Evolutionary conservation across 1,140 invertebrate genomes (phyloP), one percentile per base, ranked within the genome.

Genomic region (Carcinoscorpius rotundicauda): DNA sequence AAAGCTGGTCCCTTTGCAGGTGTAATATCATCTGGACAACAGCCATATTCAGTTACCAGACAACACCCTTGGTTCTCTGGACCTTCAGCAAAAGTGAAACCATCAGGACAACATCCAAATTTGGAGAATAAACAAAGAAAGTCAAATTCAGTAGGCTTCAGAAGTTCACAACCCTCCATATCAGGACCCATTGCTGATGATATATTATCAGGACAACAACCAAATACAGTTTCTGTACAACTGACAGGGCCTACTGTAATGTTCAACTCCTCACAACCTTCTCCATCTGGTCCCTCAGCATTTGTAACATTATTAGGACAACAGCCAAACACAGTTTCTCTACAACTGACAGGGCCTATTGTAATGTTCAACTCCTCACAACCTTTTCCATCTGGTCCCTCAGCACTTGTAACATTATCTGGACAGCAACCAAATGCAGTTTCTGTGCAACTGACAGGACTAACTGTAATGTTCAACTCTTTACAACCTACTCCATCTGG

Each of bases 11-110:
- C 76, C 58, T 71, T 69, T 9, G 93, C 90, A 4, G 89, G 80
- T 29, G 84, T 80, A 69, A 90, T 85, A 71, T 93, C 91, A 74
- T 97, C 93, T 1, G 89, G 89, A 74, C 93, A 97, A 77, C 93
- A 97, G 8, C 77, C 77, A 51, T 63, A 75, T 3, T 62, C 52
- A 49, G 68, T 63, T 8, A 66, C 69, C 8, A 64, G 60, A 61
- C 85, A 71, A 67, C 80, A 81, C 10, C 78, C 79, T 49, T 76
- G 73, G 4, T 71, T 69, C 48, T 74, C 71, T 8, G 75, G 74
- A 64, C 78, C 80, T 55, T 72, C 68, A 9, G 81, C 76, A 29
- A 29, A 29, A 29, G 29, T 29, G 29, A 29, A 29, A 29, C 29
- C 29, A 29, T 29, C 29, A 49, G 68, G 68, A 53, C 93, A 97